Base-by-base conservation (phyloP, 2,888 invertebrate species). In the Dicroscelio sp. region DNA sequence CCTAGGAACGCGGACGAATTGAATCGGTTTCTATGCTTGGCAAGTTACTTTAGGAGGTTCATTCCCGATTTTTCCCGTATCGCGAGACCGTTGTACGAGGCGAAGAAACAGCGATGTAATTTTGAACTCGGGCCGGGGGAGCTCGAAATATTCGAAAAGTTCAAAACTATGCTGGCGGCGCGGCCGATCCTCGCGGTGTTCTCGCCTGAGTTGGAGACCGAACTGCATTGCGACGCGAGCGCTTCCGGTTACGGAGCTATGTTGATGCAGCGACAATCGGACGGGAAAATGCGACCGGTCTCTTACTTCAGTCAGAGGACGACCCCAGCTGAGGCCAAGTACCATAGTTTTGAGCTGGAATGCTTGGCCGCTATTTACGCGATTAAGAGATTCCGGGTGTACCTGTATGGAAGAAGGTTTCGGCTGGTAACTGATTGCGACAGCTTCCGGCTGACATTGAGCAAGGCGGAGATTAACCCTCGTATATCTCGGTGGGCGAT, bases 1-100 rank as follows among this genome's bases (percentile, higher is more conserved):
- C 85, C 67, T 0, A 63, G 85, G 30, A 76, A 30, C 48, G 85
- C 67, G 1, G 48, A 85, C 23, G 80, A 67, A 60, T 20, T 69
- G 17, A 27, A 63, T 27, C 27, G 60, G 14, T 8, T 63, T 63
- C 10, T 63, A 12, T 27, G 60, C 30, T 8, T 79, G 4, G 79
- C 43, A 0, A 60, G 79, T n/a, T 65, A 79, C 20, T 79, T 79
- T 4, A n/a, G 79, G 1, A 23, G 79, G 2, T 79, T 79, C 60
- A 60, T 79, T n/a, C 52, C 63, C 20, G 48, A 35, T 43, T 79
- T 79, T 55, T 63, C 79, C 4, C n/a, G 27, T 2, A 1, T 63
- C 2, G 79, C 79, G 23, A 79, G 65, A 65, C 43, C 43, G 0
- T n/a, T 79, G 2, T 65, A 79, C 27, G 43, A 79, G 8, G 23